Percentiles rank a stretch among this genome's conserved stretches.
Evolutionary conservation across 2,113 vertebrate genomes (phyloP).

Genomic region (Pavo muticus): DNA sequence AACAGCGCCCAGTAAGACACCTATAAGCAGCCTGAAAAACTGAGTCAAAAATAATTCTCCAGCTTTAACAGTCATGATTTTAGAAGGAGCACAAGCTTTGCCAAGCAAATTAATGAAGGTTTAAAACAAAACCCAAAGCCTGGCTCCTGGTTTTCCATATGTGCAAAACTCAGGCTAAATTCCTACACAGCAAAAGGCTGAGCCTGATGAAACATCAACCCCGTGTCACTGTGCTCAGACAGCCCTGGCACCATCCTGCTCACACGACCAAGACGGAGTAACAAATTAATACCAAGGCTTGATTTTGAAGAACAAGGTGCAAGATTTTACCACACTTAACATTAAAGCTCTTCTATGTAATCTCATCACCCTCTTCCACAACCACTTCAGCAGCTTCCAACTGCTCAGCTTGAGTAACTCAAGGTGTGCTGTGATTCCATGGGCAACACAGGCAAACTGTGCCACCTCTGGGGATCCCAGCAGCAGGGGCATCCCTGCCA

Average conservation of each 20-base stretch:
- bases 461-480: neutral
- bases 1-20: neutral
- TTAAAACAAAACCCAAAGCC: neutral
- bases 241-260: constrained; percentile 38
- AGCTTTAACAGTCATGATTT: neutral
- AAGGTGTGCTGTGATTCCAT: neutral
- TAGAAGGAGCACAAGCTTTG: constrained; percentile 29
- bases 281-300: neutral
- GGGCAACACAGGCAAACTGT: neutral
- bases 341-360: neutral
- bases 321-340: neutral
- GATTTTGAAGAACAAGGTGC: constrained; percentile 2
- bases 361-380: neutral
- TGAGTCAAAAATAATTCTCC: neutral
- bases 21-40: neutral
- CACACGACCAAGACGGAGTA: neutral
- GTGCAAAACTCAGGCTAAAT: constrained; percentile 15
- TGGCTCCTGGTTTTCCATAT: constrained; percentile 23
- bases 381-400: neutral
- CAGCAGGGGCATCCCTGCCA: constrained; percentile 28
- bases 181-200: constrained; percentile 27
- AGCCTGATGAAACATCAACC: constrained; percentile 62
- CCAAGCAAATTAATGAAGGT: constrained; percentile 30
- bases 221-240: constrained; percentile 19
- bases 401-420: constrained; percentile 4